Evolutionary conservation across 2,797 vertebrate species (phyloP), one percentile per base, ranked within the genome.

Genomic region (Hyperoplus immaculatus): DNA sequence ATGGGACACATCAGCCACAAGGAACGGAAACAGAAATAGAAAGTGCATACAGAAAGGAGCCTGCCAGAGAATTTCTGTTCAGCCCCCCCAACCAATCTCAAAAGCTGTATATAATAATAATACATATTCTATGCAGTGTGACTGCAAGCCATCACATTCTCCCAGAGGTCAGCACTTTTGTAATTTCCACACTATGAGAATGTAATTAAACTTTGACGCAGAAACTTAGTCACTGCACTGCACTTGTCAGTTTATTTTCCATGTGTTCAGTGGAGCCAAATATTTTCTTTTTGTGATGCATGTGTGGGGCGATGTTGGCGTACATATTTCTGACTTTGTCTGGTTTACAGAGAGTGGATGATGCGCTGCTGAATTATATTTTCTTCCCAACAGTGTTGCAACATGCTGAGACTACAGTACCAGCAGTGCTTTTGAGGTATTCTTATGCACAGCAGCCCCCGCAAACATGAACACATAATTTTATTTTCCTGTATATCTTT

Each of bases 1-100:
- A 95, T 89, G 92, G 93, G 93, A 91, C 89, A 90, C 92, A 93
- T 94, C 92, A 88, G 89, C 94, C 92, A 87, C 80, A 47, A 93
- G 90, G 84, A 93, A 90, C 88, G 79, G 88, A 75, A 87, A 93
- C 92, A 90, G 92, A 95, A 95, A 94, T 92, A 88, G 91, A 93
- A 89, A 54, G 77, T 75, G 88, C 88, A 41, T 75, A 85, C 83
- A 86, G 82, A 87, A 88, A 89, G 82, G 72, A 65, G 69, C 78
- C 78, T 69, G 78, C 90, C 66, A 54, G 89, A 86, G 85, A 91
- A 85, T 92, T 88, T 87, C 80, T 88, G 78, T 78, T 83, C 78
- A 75, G 64, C 58, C 81, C 65, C 68, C 47, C 69, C 39, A 83
- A 77, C 87, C 88, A 93, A 92, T 94, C 89, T 88, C 56, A 82